Evolutionary conservation across 2,113 vertebrate species (phyloP), one percentile per base, ranked within the genome.

Genomic region (Paraplagusia blochii): DNA sequence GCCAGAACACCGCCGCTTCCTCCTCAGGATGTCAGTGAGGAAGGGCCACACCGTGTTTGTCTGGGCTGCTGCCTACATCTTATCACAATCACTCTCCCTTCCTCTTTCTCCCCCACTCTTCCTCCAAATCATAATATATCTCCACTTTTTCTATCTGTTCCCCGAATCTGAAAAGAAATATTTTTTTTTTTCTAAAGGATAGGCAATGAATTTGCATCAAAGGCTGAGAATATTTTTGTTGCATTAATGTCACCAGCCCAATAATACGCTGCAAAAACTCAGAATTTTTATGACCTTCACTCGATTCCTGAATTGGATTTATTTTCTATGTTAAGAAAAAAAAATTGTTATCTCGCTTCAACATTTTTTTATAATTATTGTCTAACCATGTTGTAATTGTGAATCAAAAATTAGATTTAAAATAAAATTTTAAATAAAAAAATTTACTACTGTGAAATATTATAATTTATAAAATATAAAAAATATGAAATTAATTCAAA

Each of bases 1-100:
- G 74, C 63, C 63, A 44, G 50, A 83, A 63, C 72, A 72, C 77
- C 69, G 11, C 76, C 69, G 82, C 72, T 89, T 90, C 87, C 87
- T 87, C 74, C 71, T 79, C 80, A 87, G 87, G 85, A 89, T 88
- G 85, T 85, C 77, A 79, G 71, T 67, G 42, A 88, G 87, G 83
- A 89, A 90, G 79, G 73, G 74, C 84, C 82, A 81, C 81, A 22
- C 81, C 76, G 60, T 71, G 71, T 86, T 86, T 82, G 82, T 84
- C 81, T 87, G 85, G 80, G 69, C 77, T 69, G 63, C 68, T 72
- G 80, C 79, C 75, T 73, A 63, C 69, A 74, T 57, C 63, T 84
- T 81, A 77, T 80, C 74, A 74, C 74, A 62, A 61, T 74, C 55
- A 15, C 66, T 61, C 63, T 75, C 52, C 80, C 43, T 77, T 69